phyloP scores from a whole-genome alignment of 2,113 vertebrate species.

The Eurystomus gularis region DNA sequence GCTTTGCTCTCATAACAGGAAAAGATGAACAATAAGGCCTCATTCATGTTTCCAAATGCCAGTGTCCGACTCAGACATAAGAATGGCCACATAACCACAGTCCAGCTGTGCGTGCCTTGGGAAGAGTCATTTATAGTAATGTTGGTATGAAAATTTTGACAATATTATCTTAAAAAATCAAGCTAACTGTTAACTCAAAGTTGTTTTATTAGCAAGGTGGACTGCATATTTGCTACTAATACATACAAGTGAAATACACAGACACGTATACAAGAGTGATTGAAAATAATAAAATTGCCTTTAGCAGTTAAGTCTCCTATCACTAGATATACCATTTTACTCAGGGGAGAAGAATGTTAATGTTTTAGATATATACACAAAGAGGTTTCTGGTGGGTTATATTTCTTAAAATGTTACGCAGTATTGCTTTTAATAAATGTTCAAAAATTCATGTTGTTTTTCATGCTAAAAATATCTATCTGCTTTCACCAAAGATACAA shows the following conservation, averaged over 20 bases:
- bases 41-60: neutral
- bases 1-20: neutral
- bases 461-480: neutral
- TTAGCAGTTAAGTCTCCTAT: neutral
- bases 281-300: neutral
- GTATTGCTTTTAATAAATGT: constrained; percentile 41
- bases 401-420: neutral
- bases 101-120: neutral
- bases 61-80: neutral
- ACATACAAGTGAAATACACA: neutral
- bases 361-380: neutral
- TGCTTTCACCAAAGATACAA: neutral
- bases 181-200: neutral
- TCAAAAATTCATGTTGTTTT: constrained; percentile 19
- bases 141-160: neutral
- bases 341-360: neutral
- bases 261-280: neutral
- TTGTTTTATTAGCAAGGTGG: neutral
- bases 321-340: neutral
- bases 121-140: neutral
- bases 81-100: neutral
- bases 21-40: neutral
- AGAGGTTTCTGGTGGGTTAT: neutral
- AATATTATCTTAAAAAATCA: neutral
- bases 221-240: neutral